Base-by-base conservation (phyloP, 2,888 invertebrate species). In the Rotaria magnacalcarata region DNA sequence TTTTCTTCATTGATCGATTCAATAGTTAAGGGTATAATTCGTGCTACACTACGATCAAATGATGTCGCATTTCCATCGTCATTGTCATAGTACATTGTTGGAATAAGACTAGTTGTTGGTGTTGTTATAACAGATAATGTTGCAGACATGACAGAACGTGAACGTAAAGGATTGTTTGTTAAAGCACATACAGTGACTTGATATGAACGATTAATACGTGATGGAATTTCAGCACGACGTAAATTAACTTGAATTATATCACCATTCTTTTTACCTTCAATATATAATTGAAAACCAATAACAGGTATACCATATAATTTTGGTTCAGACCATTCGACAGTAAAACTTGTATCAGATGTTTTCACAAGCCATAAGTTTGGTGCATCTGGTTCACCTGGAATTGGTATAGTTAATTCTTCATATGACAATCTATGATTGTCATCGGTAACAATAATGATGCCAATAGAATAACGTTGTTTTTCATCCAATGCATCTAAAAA, bases 291-390 rank as follows among this genome's bases (percentile, higher is more conserved):
- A 47, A 11, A 80, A 43, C 80, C 80, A 80, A 80, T 47, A 47
- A 80, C 10, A 21, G 80, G 80, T 47, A 80, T 80, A n/a, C 80
- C 80, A 80, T 89, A 90, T 50, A 90, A 87, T 74, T 89, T 87
- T 21, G 91, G 91, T 87, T 91, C 90, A 21, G 90, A 90, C 91
- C 91, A 91, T 87, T 91, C 90, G 58, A 91, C 89, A 41, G 89
- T 89, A 88, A 91, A 90, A 88, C 90, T 90, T 85, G 90, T 90
- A 8, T 89, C 88, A 75, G 88, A 89, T 60, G 89, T 88, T 27
- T 90, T 89, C 84, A 89, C 88, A 8, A 89, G 88, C 89, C 89
- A 91, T 86, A 91, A 89, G 84, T 90, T 89, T 7, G 91, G 91
- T 7, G 90, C 88, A 87, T 91, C 90, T 10, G 91, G 91, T 16